phyloP scores from a whole-genome alignment of 2,797 vertebrate species.

The Cossypha caffra region DNA sequence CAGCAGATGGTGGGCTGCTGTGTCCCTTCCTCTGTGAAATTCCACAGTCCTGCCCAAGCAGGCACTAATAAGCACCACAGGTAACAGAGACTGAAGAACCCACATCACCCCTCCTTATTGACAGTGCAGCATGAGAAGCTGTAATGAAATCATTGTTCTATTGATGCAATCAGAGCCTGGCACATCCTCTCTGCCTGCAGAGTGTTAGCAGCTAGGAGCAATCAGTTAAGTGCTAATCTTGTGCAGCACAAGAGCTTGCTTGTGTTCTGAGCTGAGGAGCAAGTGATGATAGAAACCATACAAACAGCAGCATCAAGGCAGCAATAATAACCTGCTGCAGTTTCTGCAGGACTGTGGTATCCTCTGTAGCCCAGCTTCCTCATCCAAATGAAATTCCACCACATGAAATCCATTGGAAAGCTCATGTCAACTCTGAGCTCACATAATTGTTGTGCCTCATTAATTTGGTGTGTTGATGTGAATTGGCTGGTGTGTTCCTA shows the following conservation, averaged over 20 bases:
- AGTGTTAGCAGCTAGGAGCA: background rate
- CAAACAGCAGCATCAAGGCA: background rate
- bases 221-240: background rate
- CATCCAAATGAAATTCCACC: background rate
- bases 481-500: background rate
- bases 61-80: background rate
- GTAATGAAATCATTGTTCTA: background rate
- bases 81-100: background rate
- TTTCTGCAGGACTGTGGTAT: background rate
- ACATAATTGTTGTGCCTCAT: background rate
- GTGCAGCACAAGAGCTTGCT: background rate
- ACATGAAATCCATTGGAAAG: background rate
- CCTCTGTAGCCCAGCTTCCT: background rate
- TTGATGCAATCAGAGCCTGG: background rate
- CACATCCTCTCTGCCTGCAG: background rate
- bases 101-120: background rate
- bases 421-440: background rate
- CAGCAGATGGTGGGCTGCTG: background rate
- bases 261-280: background rate
- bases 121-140: background rate
- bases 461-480: conserved; percentile 9
- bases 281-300: background rate
- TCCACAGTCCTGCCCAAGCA: background rate
- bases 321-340: background rate
- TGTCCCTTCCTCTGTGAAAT: background rate